These are phyloP conservation scores for Mesocentrotus franciscanus DNA, from an alignment of 53 echinoderm and acorn worm species.

Conservation along the genomic window DNA sequence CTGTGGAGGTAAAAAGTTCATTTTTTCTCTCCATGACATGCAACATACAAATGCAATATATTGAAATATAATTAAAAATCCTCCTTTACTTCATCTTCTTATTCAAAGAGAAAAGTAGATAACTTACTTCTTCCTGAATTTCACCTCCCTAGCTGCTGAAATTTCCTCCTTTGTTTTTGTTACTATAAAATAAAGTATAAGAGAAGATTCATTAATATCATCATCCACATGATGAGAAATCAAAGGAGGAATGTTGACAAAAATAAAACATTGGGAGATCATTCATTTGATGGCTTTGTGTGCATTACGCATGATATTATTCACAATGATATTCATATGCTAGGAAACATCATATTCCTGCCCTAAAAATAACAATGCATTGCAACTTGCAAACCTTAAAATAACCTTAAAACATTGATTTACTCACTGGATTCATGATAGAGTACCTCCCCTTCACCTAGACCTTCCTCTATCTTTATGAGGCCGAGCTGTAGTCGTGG, in stretches of 20 bases:
- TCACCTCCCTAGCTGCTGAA: constrained; percentile 76
- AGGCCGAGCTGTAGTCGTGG: constrained; percentile 88
- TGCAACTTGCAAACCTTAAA: neutral
- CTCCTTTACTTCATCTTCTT: too few relatives aligned
- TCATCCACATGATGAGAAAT: too few relatives aligned
- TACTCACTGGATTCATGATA: constrained; percentile 87
- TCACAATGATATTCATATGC: too few relatives aligned
- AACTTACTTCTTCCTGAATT: constrained; percentile 80
- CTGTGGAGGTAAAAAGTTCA: neutral
- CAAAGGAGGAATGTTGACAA: too few relatives aligned
- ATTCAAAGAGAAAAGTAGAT: neutral
- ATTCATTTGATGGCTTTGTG: too few relatives aligned
- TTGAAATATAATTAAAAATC: neutral
- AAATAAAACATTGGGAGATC: too few relatives aligned
- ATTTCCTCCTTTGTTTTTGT: constrained; percentile 86
- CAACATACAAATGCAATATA: neutral
- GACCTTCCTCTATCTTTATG: constrained; percentile 94
- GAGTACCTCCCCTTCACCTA: constrained; percentile 92
- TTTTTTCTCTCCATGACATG: neutral
- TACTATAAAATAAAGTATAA: constrained; percentile 65
- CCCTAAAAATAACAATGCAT: neutral
- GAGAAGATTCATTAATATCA: neutral
- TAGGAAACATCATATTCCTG: too few relatives aligned
- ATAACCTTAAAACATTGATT: neutral
- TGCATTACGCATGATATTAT: too few relatives aligned